A percentile compares a stretch with the other conserved stretches of the same genome.
These are phyloP conservation scores for Phengaris alcon DNA, from an alignment of 2,888 invertebrate genomes.

Conservation along the genomic window DNA sequence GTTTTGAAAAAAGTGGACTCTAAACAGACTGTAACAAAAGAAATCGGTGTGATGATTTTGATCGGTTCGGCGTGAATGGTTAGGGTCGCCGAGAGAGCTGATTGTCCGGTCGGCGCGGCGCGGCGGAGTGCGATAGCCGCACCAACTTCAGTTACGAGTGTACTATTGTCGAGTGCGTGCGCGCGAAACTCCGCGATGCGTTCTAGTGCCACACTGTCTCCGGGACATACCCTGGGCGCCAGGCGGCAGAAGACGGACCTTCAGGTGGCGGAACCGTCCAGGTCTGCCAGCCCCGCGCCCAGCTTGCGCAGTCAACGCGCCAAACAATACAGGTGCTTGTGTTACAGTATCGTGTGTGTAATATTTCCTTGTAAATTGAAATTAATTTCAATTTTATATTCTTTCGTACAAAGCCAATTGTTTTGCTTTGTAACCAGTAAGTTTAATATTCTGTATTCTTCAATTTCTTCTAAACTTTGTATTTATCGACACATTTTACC, in stretches of 20 bases:
- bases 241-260: slow-evolving; percentile 79
- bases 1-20: slow-evolving; percentile 41
- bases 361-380: neutral
- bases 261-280: slow-evolving; percentile 67
- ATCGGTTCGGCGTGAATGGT: slow-evolving; percentile 73
- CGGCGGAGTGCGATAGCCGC: slow-evolving; percentile 59
- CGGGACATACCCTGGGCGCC: slow-evolving; percentile 65
- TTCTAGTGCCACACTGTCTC: slow-evolving; percentile 50
- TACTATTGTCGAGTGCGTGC: slow-evolving; percentile 63
- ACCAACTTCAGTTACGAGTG: slow-evolving; percentile 56
- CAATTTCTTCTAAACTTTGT: neutral
- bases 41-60: slow-evolving; percentile 61
- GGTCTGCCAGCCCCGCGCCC: slow-evolving; percentile 70
- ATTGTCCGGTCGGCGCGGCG: slow-evolving; percentile 55
- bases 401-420: slow-evolving; percentile 11
- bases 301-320: slow-evolving; percentile 77
- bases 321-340: slow-evolving; percentile 72
- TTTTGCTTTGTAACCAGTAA: no score
- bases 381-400: slow-evolving; percentile 12
- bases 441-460: neutral
- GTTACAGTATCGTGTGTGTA: slow-evolving; percentile 42
- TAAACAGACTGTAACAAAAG: slow-evolving; percentile 72
- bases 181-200: slow-evolving; percentile 74
- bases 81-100: slow-evolving; percentile 74
- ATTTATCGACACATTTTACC: neutral